Evolutionary conservation across 2,888 invertebrate genomes (phyloP), one percentile per base, ranked within the genome.

Genomic region (Nomada lathburiana): DNA sequence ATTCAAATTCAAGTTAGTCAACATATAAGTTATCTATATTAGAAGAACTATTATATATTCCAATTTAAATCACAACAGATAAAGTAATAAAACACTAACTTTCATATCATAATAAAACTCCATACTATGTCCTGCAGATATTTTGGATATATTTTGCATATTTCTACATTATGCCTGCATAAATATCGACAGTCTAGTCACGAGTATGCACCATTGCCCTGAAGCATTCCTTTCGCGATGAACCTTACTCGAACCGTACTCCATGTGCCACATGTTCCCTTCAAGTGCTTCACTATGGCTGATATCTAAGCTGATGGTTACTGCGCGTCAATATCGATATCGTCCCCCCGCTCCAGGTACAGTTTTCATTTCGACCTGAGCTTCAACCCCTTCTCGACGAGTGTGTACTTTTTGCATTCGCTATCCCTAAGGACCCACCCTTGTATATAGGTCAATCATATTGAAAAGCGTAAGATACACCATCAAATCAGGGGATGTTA

Each of bases 181-280:
- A 36, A 36, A 36, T 36, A 36, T 7, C 36, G 7, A 7, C 5
- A 36, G 7, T 36, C 36, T 36, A 5, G 47, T 47, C 47, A 16
- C 47, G 16, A 47, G 47, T 16, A 47, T 47, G 47, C 47, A 16
- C 47, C 47, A 47, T 16, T 16, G 47, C 47, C 16, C 13, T 47
- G 4, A 26, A 44, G 20, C 20, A 53, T 75, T 44, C 26, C 3
- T 16, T 42, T 42, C 53, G 26, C 62, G 75, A 71, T 53, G 72
- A 85, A 64, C 76, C 80, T 84, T 72, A 84, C 77, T 36, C 36
- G 7, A 36, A 74, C 74, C 88, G 36, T 36, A 86, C 83, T 76
- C 85, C 85, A 80, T 65, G 65, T 23, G 44, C 81, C 88, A 87
- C 88, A 86, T 89, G 88, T 86, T 84, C 83, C 82, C 70, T 83